Evolutionary conservation across 1,140 invertebrate species (phyloP).

Genomic region (Lysiphlebus fabarum): DNA sequence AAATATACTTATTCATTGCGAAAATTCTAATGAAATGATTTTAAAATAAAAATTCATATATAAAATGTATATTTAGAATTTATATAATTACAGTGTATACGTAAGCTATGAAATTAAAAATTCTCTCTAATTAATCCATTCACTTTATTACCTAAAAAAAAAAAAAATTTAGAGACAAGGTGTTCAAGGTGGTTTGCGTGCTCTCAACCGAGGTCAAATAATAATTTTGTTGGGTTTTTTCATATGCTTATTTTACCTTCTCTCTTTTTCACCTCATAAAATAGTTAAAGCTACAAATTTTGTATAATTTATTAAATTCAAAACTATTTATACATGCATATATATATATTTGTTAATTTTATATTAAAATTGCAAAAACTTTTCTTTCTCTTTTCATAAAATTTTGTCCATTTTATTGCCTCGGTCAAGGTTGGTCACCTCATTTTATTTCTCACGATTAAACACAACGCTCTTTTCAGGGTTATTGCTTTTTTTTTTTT

Average conservation of each 20-base stretch:
- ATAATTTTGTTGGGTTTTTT: conserved; percentile 15
- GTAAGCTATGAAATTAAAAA: too few species aligned
- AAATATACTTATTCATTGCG: too few species aligned
- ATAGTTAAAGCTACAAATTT: too few species aligned
- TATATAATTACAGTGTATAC: too few species aligned
- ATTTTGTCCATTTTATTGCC: neutral
- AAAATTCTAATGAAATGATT: too few species aligned
- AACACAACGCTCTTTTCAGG: neutral
- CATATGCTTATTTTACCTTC: conserved; percentile 2
- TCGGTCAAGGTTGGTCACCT: conserved; percentile 15
- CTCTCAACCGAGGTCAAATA: conserved; percentile 4
- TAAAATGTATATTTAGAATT: too few species aligned
- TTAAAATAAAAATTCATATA: too few species aligned
- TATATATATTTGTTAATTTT: neutral
- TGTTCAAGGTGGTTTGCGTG: neutral
- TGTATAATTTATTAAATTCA: neutral
- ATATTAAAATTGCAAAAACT: too few species aligned
- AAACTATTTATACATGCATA: neutral
- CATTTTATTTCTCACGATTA: neutral
- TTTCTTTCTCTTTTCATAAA: too few species aligned
- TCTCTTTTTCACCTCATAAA: neutral
- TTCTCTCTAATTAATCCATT: too few species aligned
- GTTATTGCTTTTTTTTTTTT: neutral
- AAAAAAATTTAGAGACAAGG: too few species aligned
- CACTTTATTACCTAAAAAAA: too few species aligned